phyloP scores from a whole-genome alignment of 2,888 invertebrate genomes.

The Tetropium fuscum region DNA sequence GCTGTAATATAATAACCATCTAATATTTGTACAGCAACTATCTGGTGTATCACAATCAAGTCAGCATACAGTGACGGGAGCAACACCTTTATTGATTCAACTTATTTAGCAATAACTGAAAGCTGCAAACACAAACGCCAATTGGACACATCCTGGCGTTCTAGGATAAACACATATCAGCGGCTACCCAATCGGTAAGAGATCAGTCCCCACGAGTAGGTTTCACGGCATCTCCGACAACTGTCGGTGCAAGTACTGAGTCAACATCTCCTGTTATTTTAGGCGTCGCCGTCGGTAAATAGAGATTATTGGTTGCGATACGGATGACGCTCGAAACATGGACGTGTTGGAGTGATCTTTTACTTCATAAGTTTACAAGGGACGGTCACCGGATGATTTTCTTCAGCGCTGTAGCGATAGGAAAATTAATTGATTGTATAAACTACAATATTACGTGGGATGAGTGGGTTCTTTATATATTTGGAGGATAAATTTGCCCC shows the following conservation, averaged over 20 bases:
- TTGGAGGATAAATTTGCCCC: too few relatives aligned
- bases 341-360: conserved; percentile 47
- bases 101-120: conserved; percentile 15
- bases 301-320: conserved; percentile 54
- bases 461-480: too few relatives aligned
- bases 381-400: neutral
- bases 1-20: too few relatives aligned
- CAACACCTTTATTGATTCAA: conserved; percentile 3
- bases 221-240: conserved; percentile 24
- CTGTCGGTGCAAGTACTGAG: conserved; percentile 23
- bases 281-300: conserved; percentile 53
- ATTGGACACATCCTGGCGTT: conserved; percentile 9
- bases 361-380: conserved; percentile 2
- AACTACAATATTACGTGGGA: too few relatives aligned
- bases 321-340: conserved; percentile 33
- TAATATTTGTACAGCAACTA: too few relatives aligned
- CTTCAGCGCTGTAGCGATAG: conserved; percentile 5
- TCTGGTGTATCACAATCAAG: too few relatives aligned
- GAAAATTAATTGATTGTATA: too few relatives aligned
- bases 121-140: neutral
- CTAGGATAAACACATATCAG: conserved; percentile 8
- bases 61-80: neutral
- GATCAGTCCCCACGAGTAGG: conserved; percentile 20
- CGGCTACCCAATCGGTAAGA: conserved; percentile 12
- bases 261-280: conserved; percentile 55